Base-by-base conservation (phyloP, 2,888 invertebrate species). In the Machimus atricapillus region DNA sequence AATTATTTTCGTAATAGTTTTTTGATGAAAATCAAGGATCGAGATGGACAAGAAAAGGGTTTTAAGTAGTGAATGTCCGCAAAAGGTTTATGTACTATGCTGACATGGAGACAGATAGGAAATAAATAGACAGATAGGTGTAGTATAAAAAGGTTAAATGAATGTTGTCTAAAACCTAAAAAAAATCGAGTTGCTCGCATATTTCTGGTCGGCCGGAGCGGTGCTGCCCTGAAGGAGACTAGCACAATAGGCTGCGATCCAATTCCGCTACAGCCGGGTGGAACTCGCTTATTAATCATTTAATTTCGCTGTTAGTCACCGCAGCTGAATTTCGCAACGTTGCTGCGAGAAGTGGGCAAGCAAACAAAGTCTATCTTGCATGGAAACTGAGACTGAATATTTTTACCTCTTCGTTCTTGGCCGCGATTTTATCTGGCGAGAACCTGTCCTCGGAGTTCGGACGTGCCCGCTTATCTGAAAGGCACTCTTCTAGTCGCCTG, bases 201-300 rank as follows among this genome's bases (percentile, higher is more conserved):
- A 52, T 52, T 52, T 52, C 8, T 52, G 5, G 7, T n/a, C n/a
- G 19, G 19, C 6, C 52, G 16, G 52, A 7, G n/a, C 16, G 16
- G 52, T 19, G 52, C n/a, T 16, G n/a, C n/a, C 5, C n/a, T 7
- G 52, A 52, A 52, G 52, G 52, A 52, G 52, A 52, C 52, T 19
- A n/a, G 52, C 52, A 52, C 52, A 52, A 52, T 52, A 52, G 19
- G 52, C 52, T n/a, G 14, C 27, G 19, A 74, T 74, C 31, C 74
- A 66, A 66, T 66, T 19, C 27, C 19, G 66, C 66, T 1, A 66
- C 66, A 78, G 43, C 78, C 37, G 78, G 78, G 78, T 40, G 78
- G 43, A 78, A 78, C 78, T 78, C 16, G 43, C 78, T 78, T 37
- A 78, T 78, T 78, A 78, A 78, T 78, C 78, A 78, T 78, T 43